phyloP scores from a whole-genome alignment of 2,797 vertebrate species.

The Lophotriccus pileatus region DNA sequence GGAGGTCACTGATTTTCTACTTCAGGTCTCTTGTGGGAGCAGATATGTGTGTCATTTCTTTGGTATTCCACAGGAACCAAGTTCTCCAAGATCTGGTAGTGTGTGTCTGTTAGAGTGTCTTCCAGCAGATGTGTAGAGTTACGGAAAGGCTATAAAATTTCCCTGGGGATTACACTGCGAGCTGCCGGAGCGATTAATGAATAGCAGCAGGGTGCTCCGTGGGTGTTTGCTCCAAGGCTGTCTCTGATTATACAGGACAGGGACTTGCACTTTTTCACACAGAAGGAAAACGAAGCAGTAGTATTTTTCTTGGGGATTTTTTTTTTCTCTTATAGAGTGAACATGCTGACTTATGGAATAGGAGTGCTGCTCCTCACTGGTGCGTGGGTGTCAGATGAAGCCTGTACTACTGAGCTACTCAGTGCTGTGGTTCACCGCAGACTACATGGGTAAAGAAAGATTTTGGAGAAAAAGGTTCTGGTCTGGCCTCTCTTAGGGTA shows the following conservation, averaged over 20 bases:
- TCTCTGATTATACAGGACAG: constrained; percentile 45
- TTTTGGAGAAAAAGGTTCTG: neutral
- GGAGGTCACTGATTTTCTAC: neutral
- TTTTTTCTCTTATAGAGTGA: neutral
- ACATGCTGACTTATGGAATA: constrained; percentile 10
- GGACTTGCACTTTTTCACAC: constrained; percentile 40
- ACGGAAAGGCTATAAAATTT: constrained; percentile 13
- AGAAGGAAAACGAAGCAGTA: neutral
- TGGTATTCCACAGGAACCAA: neutral
- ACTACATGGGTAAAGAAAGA: neutral
- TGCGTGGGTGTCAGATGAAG: neutral
- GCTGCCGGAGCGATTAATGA: constrained; percentile 37
- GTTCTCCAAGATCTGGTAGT: neutral
- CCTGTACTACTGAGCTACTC: neutral
- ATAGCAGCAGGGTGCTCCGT: constrained; percentile 54
- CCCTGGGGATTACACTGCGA: constrained; percentile 14
- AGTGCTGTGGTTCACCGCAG: neutral
- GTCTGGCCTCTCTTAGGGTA: neutral
- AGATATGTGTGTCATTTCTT: neutral
- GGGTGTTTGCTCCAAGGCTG: constrained; percentile 55
- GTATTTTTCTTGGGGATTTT: constrained; percentile 14
- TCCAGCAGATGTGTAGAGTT: neutral
- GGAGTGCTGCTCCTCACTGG: neutral
- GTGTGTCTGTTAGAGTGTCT: neutral
- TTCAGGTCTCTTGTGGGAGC: neutral